These are phyloP conservation scores for Eilema depressum DNA, from an alignment of 2,888 invertebrate species.

Conservation along the genomic window DNA sequence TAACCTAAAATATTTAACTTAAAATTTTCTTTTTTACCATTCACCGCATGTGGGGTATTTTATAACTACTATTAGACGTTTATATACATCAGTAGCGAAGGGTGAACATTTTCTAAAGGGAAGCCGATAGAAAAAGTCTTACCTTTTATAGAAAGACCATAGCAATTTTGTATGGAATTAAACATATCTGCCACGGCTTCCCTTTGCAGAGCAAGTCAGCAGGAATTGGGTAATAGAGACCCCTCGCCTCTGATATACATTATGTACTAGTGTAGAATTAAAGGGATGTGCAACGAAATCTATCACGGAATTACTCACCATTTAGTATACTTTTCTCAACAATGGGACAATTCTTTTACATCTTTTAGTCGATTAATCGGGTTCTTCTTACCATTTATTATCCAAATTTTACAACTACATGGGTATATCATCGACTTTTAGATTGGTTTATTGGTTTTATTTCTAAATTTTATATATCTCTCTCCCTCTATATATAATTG, in stretches of 20 bases:
- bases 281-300: background rate
- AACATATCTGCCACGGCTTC: too few species aligned
- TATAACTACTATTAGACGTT: background rate
- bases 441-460: conserved; percentile 9
- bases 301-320: background rate
- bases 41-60: background rate
- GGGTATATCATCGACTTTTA: background rate
- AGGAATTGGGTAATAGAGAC: too few species aligned
- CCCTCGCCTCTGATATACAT: too few species aligned
- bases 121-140: too few species aligned
- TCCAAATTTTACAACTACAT: background rate
- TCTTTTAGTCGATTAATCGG: conserved; percentile 4
- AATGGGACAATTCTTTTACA: background rate
- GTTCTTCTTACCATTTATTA: conserved; percentile 6
- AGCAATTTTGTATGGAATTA: too few species aligned
- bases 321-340: background rate
- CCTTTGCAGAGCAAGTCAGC: too few species aligned
- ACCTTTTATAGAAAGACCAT: too few species aligned
- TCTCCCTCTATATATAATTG: conserved; percentile 24
- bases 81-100: too few species aligned
- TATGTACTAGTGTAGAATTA: background rate
- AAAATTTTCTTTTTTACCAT: background rate
- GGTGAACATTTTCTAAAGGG: too few species aligned
- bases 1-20: background rate
- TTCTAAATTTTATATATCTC: conserved; percentile 32